Percentiles rank a stretch among this genome's conserved stretches.
Evolutionary conservation across 2,797 vertebrate genomes (phyloP).

Genomic region (Xiphorhynchus erythropygius): DNA sequence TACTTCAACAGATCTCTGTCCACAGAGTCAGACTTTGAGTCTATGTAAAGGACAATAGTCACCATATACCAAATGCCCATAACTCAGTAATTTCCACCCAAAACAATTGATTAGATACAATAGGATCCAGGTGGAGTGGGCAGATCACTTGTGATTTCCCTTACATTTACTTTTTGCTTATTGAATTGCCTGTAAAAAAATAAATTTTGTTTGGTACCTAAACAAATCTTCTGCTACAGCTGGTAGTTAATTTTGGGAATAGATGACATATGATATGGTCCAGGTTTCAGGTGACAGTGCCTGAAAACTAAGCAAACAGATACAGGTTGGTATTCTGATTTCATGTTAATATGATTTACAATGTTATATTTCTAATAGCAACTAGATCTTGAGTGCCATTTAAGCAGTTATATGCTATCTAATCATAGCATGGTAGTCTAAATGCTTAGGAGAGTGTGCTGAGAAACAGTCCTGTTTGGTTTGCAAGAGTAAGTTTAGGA

Average conservation of each 20-base stretch:
- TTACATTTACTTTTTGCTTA: not conserved
- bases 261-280: not conserved
- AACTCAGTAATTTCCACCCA: constrained; percentile 12
- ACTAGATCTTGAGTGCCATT: not conserved
- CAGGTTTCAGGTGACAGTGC: not conserved
- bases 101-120: not conserved
- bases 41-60: not conserved
- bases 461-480: not conserved
- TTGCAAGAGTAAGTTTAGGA: not conserved
- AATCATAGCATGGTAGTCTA: not conserved
- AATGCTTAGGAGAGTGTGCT: not conserved
- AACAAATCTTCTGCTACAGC: not conserved
- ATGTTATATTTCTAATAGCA: not conserved
- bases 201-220: not conserved
- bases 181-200: not conserved
- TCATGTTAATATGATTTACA: not conserved
- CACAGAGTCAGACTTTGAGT: constrained; percentile 7
- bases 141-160: not conserved
- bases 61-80: not conserved
- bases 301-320: not conserved
- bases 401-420: not conserved
- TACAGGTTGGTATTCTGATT: not conserved
- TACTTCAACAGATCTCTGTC: constrained; percentile 18
- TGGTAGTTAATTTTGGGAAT: not conserved
- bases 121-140: constrained; percentile 1